Evolutionary conservation across 2,113 vertebrate genomes (phyloP).

Genomic region (Zosterops borbonicus): DNA sequence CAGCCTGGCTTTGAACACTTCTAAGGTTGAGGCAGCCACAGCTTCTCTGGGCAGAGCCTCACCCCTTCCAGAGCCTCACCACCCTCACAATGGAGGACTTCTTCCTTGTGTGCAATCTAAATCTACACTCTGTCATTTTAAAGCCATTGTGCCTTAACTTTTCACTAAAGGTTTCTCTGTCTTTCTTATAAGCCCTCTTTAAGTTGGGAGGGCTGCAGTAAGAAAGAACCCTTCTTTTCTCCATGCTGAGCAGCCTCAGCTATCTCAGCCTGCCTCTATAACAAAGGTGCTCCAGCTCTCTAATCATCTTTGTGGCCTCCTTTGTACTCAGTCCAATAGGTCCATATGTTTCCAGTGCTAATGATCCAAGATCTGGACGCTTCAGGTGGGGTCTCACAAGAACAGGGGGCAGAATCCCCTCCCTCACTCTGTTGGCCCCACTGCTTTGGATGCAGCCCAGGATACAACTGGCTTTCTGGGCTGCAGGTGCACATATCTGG

Average conservation of each 20-base stretch:
- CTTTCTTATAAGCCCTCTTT: neutral
- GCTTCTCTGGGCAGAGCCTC: neutral
- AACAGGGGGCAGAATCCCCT: neutral
- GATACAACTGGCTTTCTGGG: accelerated
- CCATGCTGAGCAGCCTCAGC: neutral
- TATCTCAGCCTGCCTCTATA: accelerated
- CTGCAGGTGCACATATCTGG: accelerated
- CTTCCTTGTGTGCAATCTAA: neutral
- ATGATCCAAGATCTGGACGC: neutral
- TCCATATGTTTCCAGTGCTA: neutral
- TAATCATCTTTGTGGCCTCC: accelerated
- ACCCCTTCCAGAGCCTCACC: neutral
- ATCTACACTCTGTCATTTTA: neutral
- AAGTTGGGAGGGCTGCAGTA: accelerated
- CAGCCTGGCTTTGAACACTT: neutral
- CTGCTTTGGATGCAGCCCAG: neutral
- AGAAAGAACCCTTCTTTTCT: neutral
- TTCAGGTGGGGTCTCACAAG: neutral
- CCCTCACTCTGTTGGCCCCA: accelerated
- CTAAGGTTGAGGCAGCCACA: neutral
- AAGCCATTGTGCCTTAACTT: neutral
- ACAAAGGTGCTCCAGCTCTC: neutral
- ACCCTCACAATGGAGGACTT: accelerated
- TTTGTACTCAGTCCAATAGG: accelerated
- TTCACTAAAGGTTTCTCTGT: neutral